Percentiles rank a stretch among this genome's conserved stretches.
Conservation (phyloP, 2,797 vertebrate species). For the Alca torda region DNA sequence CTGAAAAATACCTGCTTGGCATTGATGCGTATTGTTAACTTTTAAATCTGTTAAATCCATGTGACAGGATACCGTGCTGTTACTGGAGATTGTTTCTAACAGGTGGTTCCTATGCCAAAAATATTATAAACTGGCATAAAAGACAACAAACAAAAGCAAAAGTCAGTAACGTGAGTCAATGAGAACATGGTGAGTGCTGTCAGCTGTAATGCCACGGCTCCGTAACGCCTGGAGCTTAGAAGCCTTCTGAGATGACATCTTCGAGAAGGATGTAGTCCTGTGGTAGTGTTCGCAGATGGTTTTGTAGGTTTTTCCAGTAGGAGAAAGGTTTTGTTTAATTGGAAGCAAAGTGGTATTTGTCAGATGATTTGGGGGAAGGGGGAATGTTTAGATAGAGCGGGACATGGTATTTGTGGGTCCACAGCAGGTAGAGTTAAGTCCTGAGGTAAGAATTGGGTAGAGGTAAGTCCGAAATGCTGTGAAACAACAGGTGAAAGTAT, state of each 20-base stretch:
- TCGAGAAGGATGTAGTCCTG: too few species aligned
- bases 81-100: not conserved
- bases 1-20: not conserved
- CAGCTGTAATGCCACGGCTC: too few species aligned
- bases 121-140: not conserved
- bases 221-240: not conserved
- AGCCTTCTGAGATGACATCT: not conserved
- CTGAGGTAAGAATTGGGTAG: not conserved
- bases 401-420: not conserved
- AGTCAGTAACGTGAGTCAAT: not conserved
- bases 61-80: not conserved
- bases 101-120: not conserved
- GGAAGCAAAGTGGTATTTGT: not conserved
- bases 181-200: not conserved
- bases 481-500: not conserved
- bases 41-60: not conserved
- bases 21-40: not conserved
- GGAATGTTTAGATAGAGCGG: not conserved
- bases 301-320: not conserved
- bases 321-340: not conserved
- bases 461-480: accelerated
- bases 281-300: not conserved
- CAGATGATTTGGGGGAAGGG: not conserved
- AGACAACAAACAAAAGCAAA: not conserved
- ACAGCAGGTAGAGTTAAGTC: not conserved